Evolutionary conservation across 2,797 vertebrate species (phyloP), one percentile per base, ranked within the genome.

Genomic region (Alcedo atthis): DNA sequence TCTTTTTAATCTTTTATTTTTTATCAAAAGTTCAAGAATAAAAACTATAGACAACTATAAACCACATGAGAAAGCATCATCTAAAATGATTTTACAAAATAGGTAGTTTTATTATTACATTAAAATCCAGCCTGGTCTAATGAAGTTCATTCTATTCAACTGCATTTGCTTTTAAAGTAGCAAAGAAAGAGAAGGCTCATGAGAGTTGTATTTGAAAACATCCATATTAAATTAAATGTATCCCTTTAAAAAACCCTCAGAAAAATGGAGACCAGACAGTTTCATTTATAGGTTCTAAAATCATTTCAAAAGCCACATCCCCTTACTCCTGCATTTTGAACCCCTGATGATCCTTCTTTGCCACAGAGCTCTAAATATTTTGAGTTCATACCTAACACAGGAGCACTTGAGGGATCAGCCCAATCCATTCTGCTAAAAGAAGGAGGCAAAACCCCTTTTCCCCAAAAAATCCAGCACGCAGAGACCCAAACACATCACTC

Each of bases 401-500:
- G 5, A 84, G 30, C 33, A 58, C 54, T 16, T 4, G 20, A 79
- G n/a, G 25, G 26, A 81, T 33, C 35, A 81, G 42, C 43, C 7
- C 19, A 22, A 40, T 5, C 54, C 54, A 20, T 10, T 37, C 28
- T 26, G 20, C 48, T 54, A 45, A 48, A 53, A 40, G 15, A 13
- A 43, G 9, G 15, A 8, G 61, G 17, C 6, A 70, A 66, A 85
- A 4, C 0, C 12, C 37, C 5, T 10, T 66, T 48, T 13, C 12
- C 20, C 5, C 19, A 16, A 33, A 10, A 67, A 86, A 12, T 2
- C 17, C 73, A 76, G 25, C 48, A 59, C 10, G 24, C 58, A 35
- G 9, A 26, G 30, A 28, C 9, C 48, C 4, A n/a, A n/a, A 12
- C 6, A 2, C 0, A 8, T 6, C 7, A 20, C 58, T n/a, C 15